These are phyloP conservation scores for Scaptomyza hsui DNA, from an alignment of 1,140 invertebrate genomes.

Conservation along the genomic window DNA sequence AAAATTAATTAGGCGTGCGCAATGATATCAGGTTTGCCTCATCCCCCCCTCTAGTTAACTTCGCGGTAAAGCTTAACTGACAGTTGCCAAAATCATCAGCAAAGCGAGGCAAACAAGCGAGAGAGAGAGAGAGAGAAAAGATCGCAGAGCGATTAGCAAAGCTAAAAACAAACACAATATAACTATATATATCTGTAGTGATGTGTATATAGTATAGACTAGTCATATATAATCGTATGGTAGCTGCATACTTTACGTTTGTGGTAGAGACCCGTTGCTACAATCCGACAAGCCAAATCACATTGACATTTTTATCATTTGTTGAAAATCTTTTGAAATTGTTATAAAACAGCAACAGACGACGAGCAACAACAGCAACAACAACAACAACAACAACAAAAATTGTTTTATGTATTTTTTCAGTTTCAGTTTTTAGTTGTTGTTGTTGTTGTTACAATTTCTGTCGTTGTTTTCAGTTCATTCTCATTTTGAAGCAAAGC, in stretches of 20 bases:
- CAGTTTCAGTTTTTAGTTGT: constrained; percentile 26
- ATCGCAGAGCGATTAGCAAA: constrained; percentile 27
- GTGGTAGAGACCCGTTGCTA: constrained; percentile 18
- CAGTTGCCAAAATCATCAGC: constrained; percentile 53
- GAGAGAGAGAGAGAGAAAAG: neutral
- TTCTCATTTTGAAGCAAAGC: constrained; percentile 78
- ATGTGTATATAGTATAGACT: constrained; percentile 3
- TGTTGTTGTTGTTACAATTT: constrained; percentile 61
- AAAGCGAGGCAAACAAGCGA: constrained; percentile 17
- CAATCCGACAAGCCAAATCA: constrained; percentile 76
- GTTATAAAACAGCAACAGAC: constrained; percentile 71
- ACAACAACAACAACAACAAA: constrained; percentile 44
- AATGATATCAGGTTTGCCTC: constrained; percentile 36
- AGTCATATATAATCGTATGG: constrained; percentile 16
- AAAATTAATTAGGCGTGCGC: constrained; percentile 74
- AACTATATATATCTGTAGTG: constrained; percentile 6
- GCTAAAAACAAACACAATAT: constrained; percentile 39
- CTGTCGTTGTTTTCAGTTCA: constrained; percentile 66
- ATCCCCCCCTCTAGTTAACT: neutral
- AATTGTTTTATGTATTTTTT: constrained; percentile 51
- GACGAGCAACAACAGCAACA: constrained; percentile 49
- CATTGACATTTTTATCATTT: constrained; percentile 81
- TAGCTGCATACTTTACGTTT: constrained; percentile 22
- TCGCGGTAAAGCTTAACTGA: too few species aligned
- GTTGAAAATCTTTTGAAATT: constrained; percentile 77